Evolutionary conservation across 2,888 invertebrate species (phyloP), one percentile per base, ranked within the genome.

Genomic region (Entomobrya proxima): DNA sequence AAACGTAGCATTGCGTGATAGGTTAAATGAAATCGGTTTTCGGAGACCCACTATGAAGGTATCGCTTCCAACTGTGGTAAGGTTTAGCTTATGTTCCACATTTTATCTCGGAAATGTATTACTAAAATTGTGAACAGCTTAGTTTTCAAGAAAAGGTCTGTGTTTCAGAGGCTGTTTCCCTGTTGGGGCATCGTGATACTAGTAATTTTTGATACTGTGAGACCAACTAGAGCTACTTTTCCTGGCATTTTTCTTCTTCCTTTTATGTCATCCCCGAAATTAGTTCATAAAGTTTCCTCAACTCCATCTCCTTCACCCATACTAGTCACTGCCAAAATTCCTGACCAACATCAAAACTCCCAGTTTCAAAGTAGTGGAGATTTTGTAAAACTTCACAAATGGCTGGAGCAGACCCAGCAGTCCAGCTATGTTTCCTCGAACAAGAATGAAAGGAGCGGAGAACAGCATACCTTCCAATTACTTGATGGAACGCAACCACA

Each of bases 151-250:
- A n/a, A 67, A 67, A 35, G 30, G 27, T 13, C 9, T 2, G n/a
- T 52, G 44, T 78, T 40, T 18, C 27, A 7, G 24, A 61, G 50
- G 37, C 24, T 9, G 58, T 50, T 21, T 52, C n/a, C 7, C 9
- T 74, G 18, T 69, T 79, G 85, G 84, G 85, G 85, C 78, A 78
- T 78, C 74, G 44, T 78, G 85, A 85, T 85, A 78, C 85, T 85
- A 18, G 15, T 50, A n/a, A 24, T 83, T 44, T 77, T 67, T 76
- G 52, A 40, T 40, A 44, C 32, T n/a, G 40, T 15, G 32, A 44
- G 32, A 69, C 67, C n/a, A 21, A 30, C 69, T 7, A 58, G 77
- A 7, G 64, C 75, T 21, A 76, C 82, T 64, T 64, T 79, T 21
- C 85, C 74, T 35, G 84, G 67, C 9, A 58, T 85, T 40, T 72